Percentiles rank a stretch among this genome's conserved stretches.
These are phyloP conservation scores for Drosophila mettleri DNA, from an alignment of 2,888 invertebrate species.

Conservation along the genomic window DNA sequence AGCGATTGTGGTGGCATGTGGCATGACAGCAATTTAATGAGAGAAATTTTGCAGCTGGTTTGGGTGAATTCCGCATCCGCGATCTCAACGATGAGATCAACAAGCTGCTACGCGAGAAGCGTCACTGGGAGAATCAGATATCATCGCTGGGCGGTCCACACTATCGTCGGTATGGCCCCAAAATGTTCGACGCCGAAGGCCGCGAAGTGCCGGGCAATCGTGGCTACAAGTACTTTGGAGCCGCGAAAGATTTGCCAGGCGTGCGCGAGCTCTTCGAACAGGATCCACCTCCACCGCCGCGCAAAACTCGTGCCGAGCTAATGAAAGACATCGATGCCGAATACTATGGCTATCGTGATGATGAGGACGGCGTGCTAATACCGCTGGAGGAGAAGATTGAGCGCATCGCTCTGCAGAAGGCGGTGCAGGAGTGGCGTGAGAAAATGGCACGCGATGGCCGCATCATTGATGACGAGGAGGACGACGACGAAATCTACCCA, in stretches of 20 bases:
- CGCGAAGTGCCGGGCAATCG: slow-evolving; percentile 98
- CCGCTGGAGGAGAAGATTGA: slow-evolving; percentile 94
- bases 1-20: not conserved
- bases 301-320: slow-evolving; percentile 97
- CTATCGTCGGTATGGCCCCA: slow-evolving; percentile 94
- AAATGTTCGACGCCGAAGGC: slow-evolving; percentile 96
- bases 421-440: slow-evolving; percentile 91
- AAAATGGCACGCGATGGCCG: slow-evolving; percentile 87
- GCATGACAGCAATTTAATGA: no score
- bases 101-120: slow-evolving; percentile 96
- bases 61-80: slow-evolving; percentile 99
- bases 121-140: slow-evolving; percentile 99
- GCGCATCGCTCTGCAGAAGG: slow-evolving; percentile 87
- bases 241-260: slow-evolving; percentile 98
- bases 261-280: slow-evolving; percentile 99
- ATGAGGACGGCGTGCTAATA: slow-evolving; percentile 97
- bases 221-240: slow-evolving; percentile 99
- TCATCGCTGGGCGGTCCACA: slow-evolving; percentile 98
- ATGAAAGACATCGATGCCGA: slow-evolving; percentile 99
- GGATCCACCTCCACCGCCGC: slow-evolving; percentile 94
- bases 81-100: slow-evolving; percentile 99
- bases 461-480: slow-evolving; percentile 90
- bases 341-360: slow-evolving; percentile 99
- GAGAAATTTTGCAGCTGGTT: slow-evolving; percentile 89
- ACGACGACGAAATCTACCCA: slow-evolving; percentile 86